phyloP scores from a whole-genome alignment of 2,888 invertebrate species.

The Crepidodera aurea region DNA sequence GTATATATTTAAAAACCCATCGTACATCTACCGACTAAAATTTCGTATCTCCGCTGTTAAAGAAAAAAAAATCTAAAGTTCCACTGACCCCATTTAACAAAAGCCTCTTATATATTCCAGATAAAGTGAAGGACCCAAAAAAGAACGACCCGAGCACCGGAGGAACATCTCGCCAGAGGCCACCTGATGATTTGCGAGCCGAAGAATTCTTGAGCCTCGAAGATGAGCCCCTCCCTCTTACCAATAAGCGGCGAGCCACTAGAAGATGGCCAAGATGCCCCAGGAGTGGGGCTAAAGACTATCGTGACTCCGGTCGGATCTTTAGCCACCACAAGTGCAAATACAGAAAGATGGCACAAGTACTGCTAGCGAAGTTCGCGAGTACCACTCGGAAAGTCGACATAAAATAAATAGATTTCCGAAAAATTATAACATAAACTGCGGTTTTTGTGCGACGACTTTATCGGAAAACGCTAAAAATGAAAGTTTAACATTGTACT shows the following conservation, averaged over 20 bases:
- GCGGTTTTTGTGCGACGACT: background rate
- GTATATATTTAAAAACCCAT: no score
- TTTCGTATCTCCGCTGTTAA: no score
- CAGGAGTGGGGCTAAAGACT: conserved; percentile 53
- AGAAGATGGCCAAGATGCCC: conserved; percentile 59
- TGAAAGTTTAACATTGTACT: background rate
- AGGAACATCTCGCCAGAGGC: conserved; percentile 16
- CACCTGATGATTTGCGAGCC: conserved; percentile 56
- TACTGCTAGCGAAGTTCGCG: conserved; percentile 39
- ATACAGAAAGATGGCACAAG: conserved; percentile 46
- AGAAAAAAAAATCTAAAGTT: conserved; percentile 17
- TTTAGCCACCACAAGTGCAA: conserved; percentile 48
- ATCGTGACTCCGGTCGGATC: conserved; percentile 52
- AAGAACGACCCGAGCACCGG: conserved; percentile 11
- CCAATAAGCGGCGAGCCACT: conserved; percentile 56
- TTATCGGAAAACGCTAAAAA: background rate
- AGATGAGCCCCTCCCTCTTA: conserved; percentile 58
- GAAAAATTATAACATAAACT: background rate
- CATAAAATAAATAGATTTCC: background rate
- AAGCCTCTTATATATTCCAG: conserved; percentile 16
- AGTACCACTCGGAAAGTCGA: conserved; percentile 9
- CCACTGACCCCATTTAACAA: conserved; percentile 27
- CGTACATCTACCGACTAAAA: no score
- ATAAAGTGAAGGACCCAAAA: conserved; percentile 21
- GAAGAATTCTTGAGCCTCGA: conserved; percentile 56